A percentile compares a stretch with the other conserved stretches of the same genome.
These are phyloP conservation scores for Trisateles emortualis DNA, from an alignment of 2,888 invertebrate species.

Conservation along the genomic window DNA sequence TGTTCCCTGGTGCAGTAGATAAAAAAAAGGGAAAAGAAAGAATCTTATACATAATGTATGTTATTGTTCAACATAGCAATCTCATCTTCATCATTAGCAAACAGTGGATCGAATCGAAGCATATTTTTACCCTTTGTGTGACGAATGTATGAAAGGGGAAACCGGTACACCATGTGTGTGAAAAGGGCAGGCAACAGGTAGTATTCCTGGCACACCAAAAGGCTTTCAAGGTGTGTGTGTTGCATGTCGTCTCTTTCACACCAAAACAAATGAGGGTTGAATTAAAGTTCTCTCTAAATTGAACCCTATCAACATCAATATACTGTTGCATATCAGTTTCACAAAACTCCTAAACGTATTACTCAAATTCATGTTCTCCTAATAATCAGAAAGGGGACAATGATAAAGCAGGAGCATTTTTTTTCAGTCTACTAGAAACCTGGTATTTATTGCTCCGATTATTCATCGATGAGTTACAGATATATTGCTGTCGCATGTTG, in stretches of 20 bases:
- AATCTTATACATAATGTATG: no score
- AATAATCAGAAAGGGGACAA: conserved; percentile 30
- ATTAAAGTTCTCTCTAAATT: conserved; percentile 1
- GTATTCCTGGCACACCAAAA: neutral
- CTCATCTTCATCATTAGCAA: no score
- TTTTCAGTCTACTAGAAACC: conserved; percentile 14
- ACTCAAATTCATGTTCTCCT: conserved; percentile 27
- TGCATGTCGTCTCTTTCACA: conserved; percentile 9
- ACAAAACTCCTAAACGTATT: neutral
- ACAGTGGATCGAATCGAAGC: no score
- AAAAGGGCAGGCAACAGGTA: conserved; percentile 7
- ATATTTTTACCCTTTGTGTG: neutral
- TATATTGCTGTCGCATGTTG: neutral
- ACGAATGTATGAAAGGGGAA: neutral
- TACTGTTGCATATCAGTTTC: conserved; percentile 11
- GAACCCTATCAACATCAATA: neutral
- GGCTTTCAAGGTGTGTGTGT: conserved; percentile 8
- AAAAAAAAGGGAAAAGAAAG: no score
- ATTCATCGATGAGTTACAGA: neutral
- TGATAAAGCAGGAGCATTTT: conserved; percentile 39
- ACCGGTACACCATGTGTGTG: no score
- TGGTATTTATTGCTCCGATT: neutral
- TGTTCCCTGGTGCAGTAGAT: no score
- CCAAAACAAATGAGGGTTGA: neutral
- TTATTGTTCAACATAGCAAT: no score